Evolutionary conservation across 2,113 vertebrate species (phyloP), one percentile per base, ranked within the genome.

Genomic region (Oenanthe melanoleuca): DNA sequence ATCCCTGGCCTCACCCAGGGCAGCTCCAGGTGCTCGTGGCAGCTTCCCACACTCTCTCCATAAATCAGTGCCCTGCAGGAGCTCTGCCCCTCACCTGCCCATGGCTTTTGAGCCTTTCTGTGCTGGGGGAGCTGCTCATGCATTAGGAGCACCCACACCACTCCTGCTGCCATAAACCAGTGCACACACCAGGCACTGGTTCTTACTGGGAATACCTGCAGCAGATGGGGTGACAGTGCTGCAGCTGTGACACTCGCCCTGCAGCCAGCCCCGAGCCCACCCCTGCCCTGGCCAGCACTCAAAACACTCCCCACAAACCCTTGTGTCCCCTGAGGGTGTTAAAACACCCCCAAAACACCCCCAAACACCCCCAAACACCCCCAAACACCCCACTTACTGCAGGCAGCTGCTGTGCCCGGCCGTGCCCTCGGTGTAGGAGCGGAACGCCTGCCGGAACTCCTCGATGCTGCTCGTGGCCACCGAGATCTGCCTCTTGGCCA

Each of bases 401-500:
- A 99, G 96, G 97, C 98, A 99, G 94, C 98, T 98, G 91, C 97
- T 97, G 91, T 99, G 98, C 91, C 97, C 96, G 2, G 98, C 96
- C 2, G 99, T 99, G 91, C 98, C 97, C 45, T 98, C 98, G 13
- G 96, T 89, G 40, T 99, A 99, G 97, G 97, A 98, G 81, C 98
- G 97, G 91, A 99, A 97, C 14, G 98, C 98, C 78, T 97, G 98
- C 79, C 92, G 98, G 83, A 99, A 99, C 86, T 98, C 97, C 88
- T 98, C 98, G 24, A 98, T 66, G 94, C 98, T 82, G 6, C 95
- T 97, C 25, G 98, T 98, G 0, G 93, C 96, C 97, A 99, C 99
- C 0, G 97, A 97, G 96, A 99, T 98, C 97, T 99, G 98, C 95
- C 99, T 98, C 98, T 99, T 99, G 12, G 98, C 98, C 97, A 99